phyloP scores from a whole-genome alignment of 2,113 vertebrate species.

The Anthoscopus minutus region DNA sequence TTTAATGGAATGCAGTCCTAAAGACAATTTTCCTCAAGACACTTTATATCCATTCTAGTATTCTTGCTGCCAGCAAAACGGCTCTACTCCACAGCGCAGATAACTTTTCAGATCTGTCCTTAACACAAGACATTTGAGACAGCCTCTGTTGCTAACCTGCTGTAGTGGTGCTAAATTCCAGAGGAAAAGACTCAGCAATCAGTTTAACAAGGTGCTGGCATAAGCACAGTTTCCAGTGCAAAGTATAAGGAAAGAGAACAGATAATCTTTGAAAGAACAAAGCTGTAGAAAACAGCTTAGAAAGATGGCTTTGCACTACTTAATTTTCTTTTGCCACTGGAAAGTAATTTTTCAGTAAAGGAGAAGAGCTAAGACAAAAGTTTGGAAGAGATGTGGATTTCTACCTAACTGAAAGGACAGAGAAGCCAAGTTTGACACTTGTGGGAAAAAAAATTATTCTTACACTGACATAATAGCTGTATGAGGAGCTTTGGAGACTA shows the following conservation, averaged over 20 bases:
- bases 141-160: conserved; percentile 60
- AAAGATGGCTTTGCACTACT: not conserved
- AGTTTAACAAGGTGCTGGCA: conserved; percentile 56
- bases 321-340: not conserved
- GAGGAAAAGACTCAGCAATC: conserved; percentile 50
- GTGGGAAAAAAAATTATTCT: not conserved
- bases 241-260: not conserved
- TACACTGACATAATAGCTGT: not conserved
- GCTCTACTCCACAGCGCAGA: conserved; percentile 54
- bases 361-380: not conserved
- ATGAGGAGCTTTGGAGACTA: not conserved
- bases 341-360: not conserved
- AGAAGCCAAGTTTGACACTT: not conserved
- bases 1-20: not conserved
- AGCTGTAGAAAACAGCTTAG: not conserved
- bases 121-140: conserved; percentile 68
- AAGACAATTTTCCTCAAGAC: conserved; percentile 26
- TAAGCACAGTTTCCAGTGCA: conserved; percentile 55
- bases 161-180: conserved; percentile 53
- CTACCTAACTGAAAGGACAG: not conserved
- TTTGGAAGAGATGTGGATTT: not conserved
- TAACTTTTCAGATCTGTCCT: conserved; percentile 68
- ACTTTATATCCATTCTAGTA: conserved; percentile 45
- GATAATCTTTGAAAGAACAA: not conserved
- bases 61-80: conserved; percentile 60